These are phyloP conservation scores for Eilema depressum DNA, from an alignment of 2,888 invertebrate species.

Conservation along the genomic window DNA sequence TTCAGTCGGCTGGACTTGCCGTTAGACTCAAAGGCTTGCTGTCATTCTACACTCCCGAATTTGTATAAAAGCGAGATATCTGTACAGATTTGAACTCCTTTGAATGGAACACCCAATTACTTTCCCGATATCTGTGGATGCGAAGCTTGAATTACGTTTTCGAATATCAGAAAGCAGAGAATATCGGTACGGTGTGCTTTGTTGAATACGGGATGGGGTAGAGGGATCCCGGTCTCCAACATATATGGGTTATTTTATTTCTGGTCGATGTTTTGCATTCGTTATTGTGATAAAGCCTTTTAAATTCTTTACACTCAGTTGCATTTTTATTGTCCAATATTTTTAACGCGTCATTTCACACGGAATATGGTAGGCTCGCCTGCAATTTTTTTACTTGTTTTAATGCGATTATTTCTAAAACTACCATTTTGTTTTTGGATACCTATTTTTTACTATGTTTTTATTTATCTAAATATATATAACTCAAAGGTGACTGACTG, in stretches of 20 bases:
- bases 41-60: slow-evolving; percentile 25
- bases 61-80: slow-evolving; percentile 4
- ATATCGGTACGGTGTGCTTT: not conserved
- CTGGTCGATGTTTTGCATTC: not conserved
- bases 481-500: too few species aligned
- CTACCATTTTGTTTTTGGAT: too few species aligned
- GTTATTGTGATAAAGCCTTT: not conserved
- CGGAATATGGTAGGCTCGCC: not conserved
- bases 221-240: not conserved
- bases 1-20: slow-evolving; percentile 33
- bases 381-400: not conserved
- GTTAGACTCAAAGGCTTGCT: slow-evolving; percentile 27
- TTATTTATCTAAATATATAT: too few species aligned
- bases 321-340: not conserved
- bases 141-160: not conserved
- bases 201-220: not conserved
- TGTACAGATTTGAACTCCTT: slow-evolving; percentile 3
- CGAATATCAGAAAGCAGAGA: not conserved
- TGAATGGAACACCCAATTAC: slow-evolving; percentile 17
- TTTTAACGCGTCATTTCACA: not conserved
- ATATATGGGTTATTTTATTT: too few species aligned
- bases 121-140: not conserved
- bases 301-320: not conserved
- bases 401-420: too few species aligned
- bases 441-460: too few species aligned